Evolutionary conservation across 2,797 vertebrate species (phyloP), one percentile per base, ranked within the genome.

Genomic region (Ctenopoma kingsleyae): DNA sequence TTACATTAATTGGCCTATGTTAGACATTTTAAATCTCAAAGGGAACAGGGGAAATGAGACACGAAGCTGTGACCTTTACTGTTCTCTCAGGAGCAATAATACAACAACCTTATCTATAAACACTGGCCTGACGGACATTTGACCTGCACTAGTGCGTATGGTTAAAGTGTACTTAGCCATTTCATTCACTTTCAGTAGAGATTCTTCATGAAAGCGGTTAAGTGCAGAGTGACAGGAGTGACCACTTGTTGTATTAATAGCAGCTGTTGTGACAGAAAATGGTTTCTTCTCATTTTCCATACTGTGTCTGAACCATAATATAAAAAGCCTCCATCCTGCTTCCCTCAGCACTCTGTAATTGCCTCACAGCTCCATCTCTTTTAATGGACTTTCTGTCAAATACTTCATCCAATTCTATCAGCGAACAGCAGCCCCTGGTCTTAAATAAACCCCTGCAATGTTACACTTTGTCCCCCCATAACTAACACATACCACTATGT

Each of bases 341-440:
- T 91, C 80, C 87, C 91, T 92, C 93, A 93, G 90, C 93, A 91
- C 82, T 92, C 78, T 83, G 89, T 93, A 93, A 94, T 94, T 93
- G 91, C 89, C 80, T 90, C 83, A 78, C 79, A 89, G 86, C 89
- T 92, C 86, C 87, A 89, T 93, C 91, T 92, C 80, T 85, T 93
- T 93, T 92, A 93, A 92, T 94, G 91, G 90, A 88, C 87, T 87
- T 90, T 90, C 90, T 93, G 91, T 93, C 91, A 91, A 92, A 93
- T 91, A 87, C 91, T 90, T 92, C 90, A 92, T 93, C 87, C 89
- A 85, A 83, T 90, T 91, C 91, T 90, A 91, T 92, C 89, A 84
- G 88, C 62, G 86, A 89, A 91, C 85, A 88, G 90, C 82, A 76
- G 89, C 77, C 48, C 74, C 53, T 78, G 77, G 86, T 88, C 90